Evolutionary conservation across 2,113 vertebrate genomes (phyloP), one percentile per base, ranked within the genome.

Genomic region (Triplophysa tibetana): DNA sequence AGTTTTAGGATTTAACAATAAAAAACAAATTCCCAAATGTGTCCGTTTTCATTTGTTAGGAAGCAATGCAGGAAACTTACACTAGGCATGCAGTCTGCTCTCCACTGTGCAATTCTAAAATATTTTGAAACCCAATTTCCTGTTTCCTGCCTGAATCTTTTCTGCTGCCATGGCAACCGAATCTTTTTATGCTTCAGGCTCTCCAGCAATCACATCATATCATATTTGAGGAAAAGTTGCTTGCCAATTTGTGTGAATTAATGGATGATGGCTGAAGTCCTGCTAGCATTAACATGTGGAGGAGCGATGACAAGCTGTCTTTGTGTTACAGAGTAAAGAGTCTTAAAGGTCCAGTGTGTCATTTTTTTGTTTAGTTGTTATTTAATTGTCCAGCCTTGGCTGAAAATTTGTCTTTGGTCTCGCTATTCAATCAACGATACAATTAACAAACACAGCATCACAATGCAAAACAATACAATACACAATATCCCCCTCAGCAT

Each of bases 91-190:
- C 21, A 43, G 38, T 63, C 38, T 38, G 17, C 8, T 16, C 66
- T 62, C 17, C 43, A 8, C 33, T 29, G 63, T 67, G 63, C 41
- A 80, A 43, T 21, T 41, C 26, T 61, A 48, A 70, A 74, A 74
- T 74, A 78, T 80, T 74, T 81, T 75, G 73, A 81, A 80, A 70
- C 70, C 77, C 56, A 77, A 75, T 85, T 82, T 83, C 72, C 81
- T 79, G 79, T 75, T 82, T 78, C 73, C 60, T 74, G 54, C 75
- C 69, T 43, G 65, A 61, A 76, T 62, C 63, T 48, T 19, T 67
- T 79, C 38, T 54, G 33, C 26, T 38, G 38, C 75, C 61, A 26
- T 41, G 60, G 26, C 50, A 41, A 26, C 19, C 26, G 6, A 38
- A 38, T 38, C 33, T 7, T 38, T 38, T 38, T n/a, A 64, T 12